Evolutionary conservation across 2,113 vertebrate genomes (phyloP).

Genomic region (Gymnobelideus leadbeateri): DNA sequence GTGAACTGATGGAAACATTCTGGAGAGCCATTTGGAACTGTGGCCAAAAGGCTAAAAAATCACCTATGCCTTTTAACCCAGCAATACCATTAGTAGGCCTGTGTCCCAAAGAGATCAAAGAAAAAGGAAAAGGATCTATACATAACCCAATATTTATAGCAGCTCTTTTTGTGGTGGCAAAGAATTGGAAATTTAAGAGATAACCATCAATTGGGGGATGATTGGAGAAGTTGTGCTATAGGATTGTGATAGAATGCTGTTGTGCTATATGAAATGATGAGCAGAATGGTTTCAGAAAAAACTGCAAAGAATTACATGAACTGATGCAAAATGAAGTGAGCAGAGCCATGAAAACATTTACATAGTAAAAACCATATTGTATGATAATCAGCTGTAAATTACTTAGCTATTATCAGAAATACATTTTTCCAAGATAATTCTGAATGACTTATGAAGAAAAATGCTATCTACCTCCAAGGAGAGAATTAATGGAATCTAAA

Average conservation of each 20-base stretch:
- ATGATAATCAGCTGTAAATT: background rate
- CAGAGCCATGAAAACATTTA: too few relatives aligned
- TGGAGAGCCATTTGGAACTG: background rate
- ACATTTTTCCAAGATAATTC: background rate
- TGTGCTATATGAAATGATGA: background rate
- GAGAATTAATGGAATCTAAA: background rate
- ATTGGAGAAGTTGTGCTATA: background rate
- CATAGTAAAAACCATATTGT: background rate
- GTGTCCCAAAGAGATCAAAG: background rate
- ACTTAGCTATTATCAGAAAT: background rate
- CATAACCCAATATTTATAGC: background rate
- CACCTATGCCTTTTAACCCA: background rate
- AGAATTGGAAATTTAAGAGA: background rate
- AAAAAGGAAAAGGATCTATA: background rate
- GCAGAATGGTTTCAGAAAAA: background rate
- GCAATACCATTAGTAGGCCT: background rate
- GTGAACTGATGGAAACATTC: background rate
- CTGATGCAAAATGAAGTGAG: background rate
- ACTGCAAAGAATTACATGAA: background rate
- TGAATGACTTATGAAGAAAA: background rate
- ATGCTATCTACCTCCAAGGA: background rate
- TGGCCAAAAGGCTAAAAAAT: background rate
- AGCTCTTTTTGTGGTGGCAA: background rate
- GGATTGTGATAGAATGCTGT: background rate
- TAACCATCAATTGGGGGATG: background rate